These are phyloP conservation scores for Calephelis nemesis DNA, from an alignment of 1,140 invertebrate genomes.

Conservation along the genomic window DNA sequence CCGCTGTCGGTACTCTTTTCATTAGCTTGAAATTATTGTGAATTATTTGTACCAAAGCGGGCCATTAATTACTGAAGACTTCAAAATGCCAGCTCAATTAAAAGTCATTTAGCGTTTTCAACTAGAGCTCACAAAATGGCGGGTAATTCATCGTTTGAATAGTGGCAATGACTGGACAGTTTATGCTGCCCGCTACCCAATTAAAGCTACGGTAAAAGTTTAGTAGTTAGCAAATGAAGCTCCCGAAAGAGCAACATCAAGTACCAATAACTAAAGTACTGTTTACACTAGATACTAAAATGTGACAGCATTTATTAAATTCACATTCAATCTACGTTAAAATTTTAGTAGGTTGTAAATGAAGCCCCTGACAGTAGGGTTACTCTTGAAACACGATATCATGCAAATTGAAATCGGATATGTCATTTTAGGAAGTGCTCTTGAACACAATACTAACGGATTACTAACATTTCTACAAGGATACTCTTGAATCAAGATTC, in stretches of 20 bases:
- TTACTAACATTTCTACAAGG: too few relatives aligned
- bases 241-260: not conserved
- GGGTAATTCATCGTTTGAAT: constrained; percentile 6
- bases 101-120: constrained; percentile 8
- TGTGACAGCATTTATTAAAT: too few relatives aligned
- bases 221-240: not conserved
- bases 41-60: not conserved
- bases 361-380: too few relatives aligned
- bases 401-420: too few relatives aligned
- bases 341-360: too few relatives aligned
- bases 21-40: not conserved
- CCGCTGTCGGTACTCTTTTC: not conserved
- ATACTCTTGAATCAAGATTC: too few relatives aligned
- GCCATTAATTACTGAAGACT: not conserved
- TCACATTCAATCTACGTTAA: too few relatives aligned
- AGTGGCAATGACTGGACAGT: not conserved
- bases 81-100: not conserved
- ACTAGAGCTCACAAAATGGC: not conserved
- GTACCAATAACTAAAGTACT: too few relatives aligned
- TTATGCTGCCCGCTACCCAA: not conserved
- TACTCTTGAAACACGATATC: too few relatives aligned
- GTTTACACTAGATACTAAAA: too few relatives aligned
- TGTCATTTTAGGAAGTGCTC: too few relatives aligned
- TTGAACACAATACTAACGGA: too few relatives aligned
- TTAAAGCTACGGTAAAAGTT: not conserved